phyloP scores from a whole-genome alignment of 2,113 vertebrate species.

The Tachycineta bicolor region DNA sequence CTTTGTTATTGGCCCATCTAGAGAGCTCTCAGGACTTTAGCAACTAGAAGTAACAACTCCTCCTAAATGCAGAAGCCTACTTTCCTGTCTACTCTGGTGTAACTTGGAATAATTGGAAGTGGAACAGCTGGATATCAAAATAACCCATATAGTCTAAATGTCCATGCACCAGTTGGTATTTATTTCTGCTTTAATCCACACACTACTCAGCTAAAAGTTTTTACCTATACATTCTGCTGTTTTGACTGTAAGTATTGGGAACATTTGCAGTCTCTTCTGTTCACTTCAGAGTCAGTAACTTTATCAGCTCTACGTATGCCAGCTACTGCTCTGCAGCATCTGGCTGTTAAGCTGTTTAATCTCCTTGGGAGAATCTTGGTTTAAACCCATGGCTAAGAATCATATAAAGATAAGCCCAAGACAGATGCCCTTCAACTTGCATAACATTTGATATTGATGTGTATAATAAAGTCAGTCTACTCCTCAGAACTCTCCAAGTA shows the following conservation, averaged over 20 bases:
- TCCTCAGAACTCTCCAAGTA: neutral
- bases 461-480: neutral
- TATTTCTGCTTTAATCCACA: neutral
- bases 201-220: neutral
- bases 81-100: neutral
- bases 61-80: neutral
- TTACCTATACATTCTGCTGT: slow-evolving; percentile 27
- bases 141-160: neutral
- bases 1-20: neutral
- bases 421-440: slow-evolving; percentile 49
- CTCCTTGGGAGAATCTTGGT: slow-evolving; percentile 53
- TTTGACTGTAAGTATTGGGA: neutral
- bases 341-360: slow-evolving; percentile 68
- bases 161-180: neutral
- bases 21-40: neutral
- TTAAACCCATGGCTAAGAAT: slow-evolving; percentile 59
- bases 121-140: neutral
- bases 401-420: slow-evolving; percentile 51
- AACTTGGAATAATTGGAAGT: neutral
- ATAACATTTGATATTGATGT: neutral
- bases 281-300: slow-evolving; percentile 59
- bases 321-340: slow-evolving; percentile 58
- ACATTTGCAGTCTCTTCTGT: slow-evolving; percentile 35
- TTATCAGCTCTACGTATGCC: slow-evolving; percentile 34
- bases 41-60: neutral